A percentile compares a stretch with the other conserved stretches of the same genome.
Evolutionary conservation across 2,797 vertebrate species (phyloP).

Genomic region (Acanthornis magna): DNA sequence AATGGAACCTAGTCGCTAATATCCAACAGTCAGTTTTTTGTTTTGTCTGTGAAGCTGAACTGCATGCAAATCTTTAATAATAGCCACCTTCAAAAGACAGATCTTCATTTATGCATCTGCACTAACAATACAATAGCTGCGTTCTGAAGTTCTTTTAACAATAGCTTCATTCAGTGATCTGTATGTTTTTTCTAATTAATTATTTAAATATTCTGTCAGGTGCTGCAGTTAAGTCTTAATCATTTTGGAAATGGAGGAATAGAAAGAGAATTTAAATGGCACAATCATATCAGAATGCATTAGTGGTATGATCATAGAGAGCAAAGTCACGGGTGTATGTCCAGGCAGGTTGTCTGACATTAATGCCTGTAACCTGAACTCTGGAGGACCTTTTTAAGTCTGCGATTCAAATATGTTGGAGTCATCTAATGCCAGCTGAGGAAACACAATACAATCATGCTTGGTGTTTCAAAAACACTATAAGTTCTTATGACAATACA

Average conservation of each 20-base stretch:
- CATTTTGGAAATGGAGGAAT: background rate
- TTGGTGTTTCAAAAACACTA: background rate
- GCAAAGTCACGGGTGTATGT: background rate
- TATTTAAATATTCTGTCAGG: slow-evolving; percentile 34
- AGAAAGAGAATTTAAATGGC: background rate
- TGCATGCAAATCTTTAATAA: background rate
- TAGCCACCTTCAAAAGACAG: background rate
- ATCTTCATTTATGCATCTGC: background rate
- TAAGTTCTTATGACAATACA: background rate
- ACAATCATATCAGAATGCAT: background rate
- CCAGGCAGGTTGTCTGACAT: background rate
- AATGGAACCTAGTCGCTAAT: background rate
- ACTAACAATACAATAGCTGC: background rate
- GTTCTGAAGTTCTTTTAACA: background rate
- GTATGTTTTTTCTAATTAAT: background rate
- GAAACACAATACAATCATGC: background rate
- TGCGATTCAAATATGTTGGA: background rate
- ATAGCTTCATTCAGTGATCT: background rate
- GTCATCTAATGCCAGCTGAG: background rate
- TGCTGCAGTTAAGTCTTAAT: slow-evolving; percentile 5
- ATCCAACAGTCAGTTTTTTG: background rate
- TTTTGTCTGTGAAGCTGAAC: background rate
- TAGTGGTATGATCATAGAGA: background rate
- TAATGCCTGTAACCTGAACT: background rate
- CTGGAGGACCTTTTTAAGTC: background rate